phyloP scores from a whole-genome alignment of 30 jellyfish, hydroid and myxozoan species.

The Turritopsis rubra region DNA sequence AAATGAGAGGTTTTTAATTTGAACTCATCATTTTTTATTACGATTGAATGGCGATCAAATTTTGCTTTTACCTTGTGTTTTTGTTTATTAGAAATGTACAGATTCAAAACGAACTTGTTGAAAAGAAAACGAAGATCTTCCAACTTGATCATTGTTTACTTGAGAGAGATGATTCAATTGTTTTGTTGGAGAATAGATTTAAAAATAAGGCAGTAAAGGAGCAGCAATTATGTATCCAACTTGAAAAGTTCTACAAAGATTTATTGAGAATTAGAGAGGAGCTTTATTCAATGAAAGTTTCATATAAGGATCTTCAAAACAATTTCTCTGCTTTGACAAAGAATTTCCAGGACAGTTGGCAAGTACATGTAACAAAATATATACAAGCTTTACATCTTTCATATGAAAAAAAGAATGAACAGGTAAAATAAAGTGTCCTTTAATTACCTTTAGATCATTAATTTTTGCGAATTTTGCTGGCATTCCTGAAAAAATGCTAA shows the following conservation, averaged over 20 bases:
- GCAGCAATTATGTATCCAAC: neutral
- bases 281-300: neutral
- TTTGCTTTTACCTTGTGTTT: no score
- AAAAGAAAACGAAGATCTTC: neutral
- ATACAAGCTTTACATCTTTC: neutral
- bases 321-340: neutral
- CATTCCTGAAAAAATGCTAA: no score
- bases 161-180: neutral
- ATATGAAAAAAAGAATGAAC: neutral
- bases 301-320: neutral
- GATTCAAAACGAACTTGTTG: neutral
- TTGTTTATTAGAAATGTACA: neutral
- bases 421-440: neutral
- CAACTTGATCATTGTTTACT: neutral
- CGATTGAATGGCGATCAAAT: no score
- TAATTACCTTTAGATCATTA: no score
- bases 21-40: neutral
- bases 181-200: neutral
- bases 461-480: no score
- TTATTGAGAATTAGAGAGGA: neutral
- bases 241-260: neutral
- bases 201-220: neutral
- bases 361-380: neutral
- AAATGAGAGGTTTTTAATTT: neutral
- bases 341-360: neutral